Percentiles rank a stretch among this genome's conserved stretches.
Evolutionary conservation across 2,113 vertebrate genomes (phyloP).

Genomic region (Salminus brasiliensis): DNA sequence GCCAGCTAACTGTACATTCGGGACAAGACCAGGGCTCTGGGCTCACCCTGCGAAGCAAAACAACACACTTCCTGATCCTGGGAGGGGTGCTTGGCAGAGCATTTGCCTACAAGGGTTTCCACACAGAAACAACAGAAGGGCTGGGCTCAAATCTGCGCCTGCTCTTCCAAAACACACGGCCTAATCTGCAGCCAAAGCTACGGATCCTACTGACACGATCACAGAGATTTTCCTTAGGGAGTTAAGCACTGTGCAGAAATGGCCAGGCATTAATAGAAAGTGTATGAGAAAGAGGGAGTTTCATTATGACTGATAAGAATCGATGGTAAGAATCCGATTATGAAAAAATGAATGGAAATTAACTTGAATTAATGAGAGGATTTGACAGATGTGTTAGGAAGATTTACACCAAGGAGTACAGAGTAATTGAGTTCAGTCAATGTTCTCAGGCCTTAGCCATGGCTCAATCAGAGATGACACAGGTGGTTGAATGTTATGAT

Average conservation of each 20-base stretch:
- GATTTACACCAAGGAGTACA: slow-evolving; percentile 21
- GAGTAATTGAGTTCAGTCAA: background rate
- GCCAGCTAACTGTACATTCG: background rate
- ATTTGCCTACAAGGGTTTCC: slow-evolving; percentile 17
- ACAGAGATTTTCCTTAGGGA: slow-evolving; percentile 8
- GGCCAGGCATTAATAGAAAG: background rate
- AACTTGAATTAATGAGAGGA: slow-evolving; percentile 14
- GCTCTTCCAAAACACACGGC: slow-evolving; percentile 7
- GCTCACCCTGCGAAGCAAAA: slow-evolving; percentile 40
- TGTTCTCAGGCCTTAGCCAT: background rate
- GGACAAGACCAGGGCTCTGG: slow-evolving; percentile 14
- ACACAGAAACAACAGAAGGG: slow-evolving; percentile 46
- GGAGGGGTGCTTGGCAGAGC: slow-evolving; percentile 36
- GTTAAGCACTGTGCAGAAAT: background rate
- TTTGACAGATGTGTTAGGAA: slow-evolving; percentile 9
- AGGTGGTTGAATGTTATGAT: background rate
- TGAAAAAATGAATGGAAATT: slow-evolving; percentile 33
- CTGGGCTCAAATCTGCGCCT: background rate
- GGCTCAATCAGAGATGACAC: slow-evolving; percentile 16
- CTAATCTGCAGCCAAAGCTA: slow-evolving; percentile 10
- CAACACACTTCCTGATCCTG: slow-evolving; percentile 41
- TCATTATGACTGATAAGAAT: slow-evolving; percentile 20
- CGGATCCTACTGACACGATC: slow-evolving; percentile 11
- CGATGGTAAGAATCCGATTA: slow-evolving; percentile 16
- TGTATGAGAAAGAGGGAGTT: background rate